Conservation (phyloP, 2,797 vertebrate genomes). For the Tympanoctomys barrerae region DNA sequence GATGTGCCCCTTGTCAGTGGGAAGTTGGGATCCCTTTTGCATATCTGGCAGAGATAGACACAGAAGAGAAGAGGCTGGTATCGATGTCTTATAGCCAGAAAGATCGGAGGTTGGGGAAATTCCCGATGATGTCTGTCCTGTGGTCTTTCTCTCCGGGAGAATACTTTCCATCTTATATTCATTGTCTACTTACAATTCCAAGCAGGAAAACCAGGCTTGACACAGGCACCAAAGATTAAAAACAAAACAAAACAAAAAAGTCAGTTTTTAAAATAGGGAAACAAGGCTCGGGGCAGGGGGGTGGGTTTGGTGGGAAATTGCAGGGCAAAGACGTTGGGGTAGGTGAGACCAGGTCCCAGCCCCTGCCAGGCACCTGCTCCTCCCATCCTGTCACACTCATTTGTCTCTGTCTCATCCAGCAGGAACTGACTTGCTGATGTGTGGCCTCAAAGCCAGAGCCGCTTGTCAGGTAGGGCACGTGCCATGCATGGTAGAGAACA, state of each 20-base stretch:
- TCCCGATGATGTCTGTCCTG: not conserved
- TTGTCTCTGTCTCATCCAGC: not conserved
- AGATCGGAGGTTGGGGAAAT: not conserved
- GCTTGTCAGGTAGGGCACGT: not conserved
- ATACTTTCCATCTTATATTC: not conserved
- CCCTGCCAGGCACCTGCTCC: not conserved
- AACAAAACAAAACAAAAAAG: not conserved
- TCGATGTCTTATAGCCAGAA: not conserved
- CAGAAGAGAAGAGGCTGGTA: not conserved
- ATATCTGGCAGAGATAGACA: not conserved
- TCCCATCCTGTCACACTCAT: not conserved
- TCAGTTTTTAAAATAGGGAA: not conserved
- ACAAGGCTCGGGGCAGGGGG: not conserved
- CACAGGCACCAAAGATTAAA: not conserved
- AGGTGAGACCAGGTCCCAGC: rapidly evolving
- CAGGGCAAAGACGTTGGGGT: not conserved
- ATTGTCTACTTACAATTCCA: not conserved
- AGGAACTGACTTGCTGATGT: not conserved
- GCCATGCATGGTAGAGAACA: rapidly evolving
- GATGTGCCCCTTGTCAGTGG: not conserved
- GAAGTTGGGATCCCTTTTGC: not conserved
- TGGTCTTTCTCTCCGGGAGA: not conserved
- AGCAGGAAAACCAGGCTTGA: not conserved
- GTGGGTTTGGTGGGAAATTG: not conserved
- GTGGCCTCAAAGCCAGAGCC: not conserved